These are phyloP conservation scores for Synanthedon vespiformis DNA, from an alignment of 2,888 invertebrate genomes.

Conservation along the genomic window DNA sequence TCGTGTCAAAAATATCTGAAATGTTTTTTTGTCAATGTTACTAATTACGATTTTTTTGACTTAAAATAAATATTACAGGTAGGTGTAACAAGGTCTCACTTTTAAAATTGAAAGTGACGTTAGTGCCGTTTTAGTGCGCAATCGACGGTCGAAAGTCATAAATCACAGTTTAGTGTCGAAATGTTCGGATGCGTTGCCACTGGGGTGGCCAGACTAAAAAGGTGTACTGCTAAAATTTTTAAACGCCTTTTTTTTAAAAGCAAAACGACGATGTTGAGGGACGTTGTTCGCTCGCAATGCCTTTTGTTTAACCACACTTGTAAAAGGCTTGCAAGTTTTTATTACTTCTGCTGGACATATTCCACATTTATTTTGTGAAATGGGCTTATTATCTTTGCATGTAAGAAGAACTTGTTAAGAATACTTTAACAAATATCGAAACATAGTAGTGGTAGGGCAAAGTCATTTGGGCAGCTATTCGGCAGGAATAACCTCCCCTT, in stretches of 20 bases:
- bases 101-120: conserved; percentile 72
- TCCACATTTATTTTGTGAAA: too few species aligned
- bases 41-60: background rate
- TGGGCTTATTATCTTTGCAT: too few species aligned
- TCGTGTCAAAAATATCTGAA: too few species aligned
- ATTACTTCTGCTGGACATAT: too few species aligned
- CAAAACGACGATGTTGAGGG: conserved; percentile 55
- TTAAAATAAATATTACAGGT: conserved; percentile 17
- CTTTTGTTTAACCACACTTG: background rate
- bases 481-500: too few species aligned
- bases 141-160: conserved; percentile 63
- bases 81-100: conserved; percentile 41
- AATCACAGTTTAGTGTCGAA: conserved; percentile 70
- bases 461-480: too few species aligned
- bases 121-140: conserved; percentile 69
- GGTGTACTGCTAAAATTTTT: conserved; percentile 24
- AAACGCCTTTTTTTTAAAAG: conserved; percentile 29
- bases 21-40: too few species aligned
- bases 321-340: too few species aligned
- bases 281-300: conserved; percentile 24
- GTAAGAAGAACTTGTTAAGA: too few species aligned
- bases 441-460: too few species aligned
- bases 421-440: too few species aligned
- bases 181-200: conserved; percentile 67
- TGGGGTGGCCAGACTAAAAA: conserved; percentile 57